phyloP scores from a whole-genome alignment of 1,140 invertebrate genomes.

The Drosophila subobscura region DNA sequence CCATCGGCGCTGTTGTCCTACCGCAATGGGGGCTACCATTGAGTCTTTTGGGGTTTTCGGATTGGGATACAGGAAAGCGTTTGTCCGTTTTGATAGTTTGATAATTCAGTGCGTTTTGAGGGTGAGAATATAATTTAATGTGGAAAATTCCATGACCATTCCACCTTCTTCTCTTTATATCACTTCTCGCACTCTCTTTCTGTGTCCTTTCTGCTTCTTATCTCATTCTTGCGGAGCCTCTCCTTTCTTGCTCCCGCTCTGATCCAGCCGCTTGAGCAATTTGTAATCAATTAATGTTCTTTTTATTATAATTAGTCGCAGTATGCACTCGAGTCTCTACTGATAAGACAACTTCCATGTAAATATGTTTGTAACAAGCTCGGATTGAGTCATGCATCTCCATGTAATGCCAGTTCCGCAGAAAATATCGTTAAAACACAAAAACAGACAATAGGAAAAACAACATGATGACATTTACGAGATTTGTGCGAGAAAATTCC shows the following conservation, averaged over 20 bases:
- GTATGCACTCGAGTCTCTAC: conserved; percentile 29
- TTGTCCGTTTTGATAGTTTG: conserved; percentile 15
- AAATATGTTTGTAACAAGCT: conserved; percentile 22
- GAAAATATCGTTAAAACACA: conserved; percentile 1
- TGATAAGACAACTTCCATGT: conserved; percentile 53
- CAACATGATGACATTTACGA: conserved; percentile 38
- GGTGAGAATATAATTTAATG: neutral
- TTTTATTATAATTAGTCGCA: conserved; percentile 57
- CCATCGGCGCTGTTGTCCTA: conserved; percentile 42
- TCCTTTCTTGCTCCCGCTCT: conserved; percentile 1
- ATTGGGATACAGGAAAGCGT: conserved; percentile 16
- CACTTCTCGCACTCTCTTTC: too few relatives aligned
- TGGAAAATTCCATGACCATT: neutral
- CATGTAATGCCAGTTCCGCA: conserved; percentile 15
- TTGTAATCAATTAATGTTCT: conserved; percentile 68
- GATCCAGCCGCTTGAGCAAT: conserved; percentile 43
- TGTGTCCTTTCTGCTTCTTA: conserved; percentile 9
- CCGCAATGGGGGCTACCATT: conserved; percentile 47
- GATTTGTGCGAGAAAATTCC: conserved; percentile 44
- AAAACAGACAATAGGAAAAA: conserved; percentile 12
- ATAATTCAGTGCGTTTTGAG: neutral
- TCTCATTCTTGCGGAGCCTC: conserved; percentile 7
- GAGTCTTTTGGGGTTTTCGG: conserved; percentile 6
- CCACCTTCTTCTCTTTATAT: too few relatives aligned
- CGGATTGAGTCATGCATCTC: conserved; percentile 35